phyloP scores from a whole-genome alignment of 2,113 vertebrate species.

The Galbula dea region DNA sequence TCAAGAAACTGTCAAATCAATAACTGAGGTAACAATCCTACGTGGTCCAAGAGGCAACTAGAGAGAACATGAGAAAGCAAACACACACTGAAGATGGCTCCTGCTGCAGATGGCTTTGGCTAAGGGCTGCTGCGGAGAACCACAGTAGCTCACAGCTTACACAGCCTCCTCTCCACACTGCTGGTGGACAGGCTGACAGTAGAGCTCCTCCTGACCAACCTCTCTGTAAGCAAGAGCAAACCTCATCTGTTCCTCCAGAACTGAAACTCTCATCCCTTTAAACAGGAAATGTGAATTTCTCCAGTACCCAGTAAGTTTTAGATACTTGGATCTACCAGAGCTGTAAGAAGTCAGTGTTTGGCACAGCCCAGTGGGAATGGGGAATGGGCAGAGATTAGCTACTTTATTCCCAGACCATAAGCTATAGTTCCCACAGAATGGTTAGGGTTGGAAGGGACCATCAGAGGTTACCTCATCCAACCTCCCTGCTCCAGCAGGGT shows the following conservation, averaged over 20 bases:
- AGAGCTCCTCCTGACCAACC: background rate
- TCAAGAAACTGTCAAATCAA: slow-evolving; percentile 38
- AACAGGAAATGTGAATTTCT: background rate
- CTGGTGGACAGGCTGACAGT: background rate
- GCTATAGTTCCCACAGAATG: no score
- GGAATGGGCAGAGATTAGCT: background rate
- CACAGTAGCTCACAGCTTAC: background rate
- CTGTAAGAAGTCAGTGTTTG: background rate
- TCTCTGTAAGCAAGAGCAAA: background rate
- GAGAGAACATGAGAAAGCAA: background rate
- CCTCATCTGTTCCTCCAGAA: background rate
- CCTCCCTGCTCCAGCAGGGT: no score
- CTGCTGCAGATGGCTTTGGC: background rate
- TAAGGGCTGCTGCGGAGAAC: background rate
- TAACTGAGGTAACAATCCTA: background rate
- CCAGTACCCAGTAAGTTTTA: background rate
- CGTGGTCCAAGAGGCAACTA: background rate
- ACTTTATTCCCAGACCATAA: background rate
- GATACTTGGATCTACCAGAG: background rate
- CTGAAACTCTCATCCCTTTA: background rate
- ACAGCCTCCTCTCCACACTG: background rate
- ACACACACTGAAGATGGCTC: background rate
- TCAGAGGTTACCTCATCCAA: no score
- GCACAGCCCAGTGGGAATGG: background rate
- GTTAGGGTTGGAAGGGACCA: no score